Evolutionary conservation across 2,888 invertebrate species (phyloP).

Genomic region (Galeruca laticollis): DNA sequence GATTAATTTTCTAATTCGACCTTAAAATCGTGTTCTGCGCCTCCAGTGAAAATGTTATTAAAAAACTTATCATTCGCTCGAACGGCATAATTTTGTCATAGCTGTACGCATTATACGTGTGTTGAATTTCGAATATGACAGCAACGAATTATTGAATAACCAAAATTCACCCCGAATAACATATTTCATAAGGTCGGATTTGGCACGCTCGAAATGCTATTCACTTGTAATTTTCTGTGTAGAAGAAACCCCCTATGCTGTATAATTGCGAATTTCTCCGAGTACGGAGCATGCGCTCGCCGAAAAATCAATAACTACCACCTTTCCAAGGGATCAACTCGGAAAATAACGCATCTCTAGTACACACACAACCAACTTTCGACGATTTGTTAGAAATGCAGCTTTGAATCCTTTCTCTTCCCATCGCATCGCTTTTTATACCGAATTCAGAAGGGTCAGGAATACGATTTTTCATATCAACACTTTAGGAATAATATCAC

Average conservation of each 20-base stretch:
- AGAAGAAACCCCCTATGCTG: constrained; percentile 42
- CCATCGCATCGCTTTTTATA: constrained; percentile 22
- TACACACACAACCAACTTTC: constrained; percentile 29
- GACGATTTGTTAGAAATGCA: constrained; percentile 47
- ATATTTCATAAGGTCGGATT: constrained; percentile 38
- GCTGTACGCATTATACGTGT: constrained; percentile 60
- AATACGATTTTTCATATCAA: not conserved
- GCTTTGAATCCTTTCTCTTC: constrained; percentile 35
- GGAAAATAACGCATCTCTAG: constrained; percentile 48
- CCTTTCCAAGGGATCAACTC: constrained; percentile 55
- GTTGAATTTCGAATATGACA: constrained; percentile 35
- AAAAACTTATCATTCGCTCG: constrained; percentile 56
- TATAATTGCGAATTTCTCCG: constrained; percentile 66
- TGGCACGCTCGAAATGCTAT: constrained; percentile 23
- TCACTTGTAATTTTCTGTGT: constrained; percentile 38
- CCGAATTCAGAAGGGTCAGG: constrained; percentile 13
- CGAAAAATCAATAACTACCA: constrained; percentile 59
- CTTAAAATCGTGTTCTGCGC: constrained; percentile 30
- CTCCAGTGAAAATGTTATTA: constrained; percentile 52
- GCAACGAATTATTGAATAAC: constrained; percentile 31
- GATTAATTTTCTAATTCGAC: constrained; percentile 41
- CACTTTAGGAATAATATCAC: not conserved
- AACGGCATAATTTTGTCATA: constrained; percentile 65
- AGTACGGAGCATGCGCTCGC: constrained; percentile 54
- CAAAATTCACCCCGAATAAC: constrained; percentile 34